Conservation (phyloP, 1,140 invertebrate species). For the Melanaphis sacchari region DNA sequence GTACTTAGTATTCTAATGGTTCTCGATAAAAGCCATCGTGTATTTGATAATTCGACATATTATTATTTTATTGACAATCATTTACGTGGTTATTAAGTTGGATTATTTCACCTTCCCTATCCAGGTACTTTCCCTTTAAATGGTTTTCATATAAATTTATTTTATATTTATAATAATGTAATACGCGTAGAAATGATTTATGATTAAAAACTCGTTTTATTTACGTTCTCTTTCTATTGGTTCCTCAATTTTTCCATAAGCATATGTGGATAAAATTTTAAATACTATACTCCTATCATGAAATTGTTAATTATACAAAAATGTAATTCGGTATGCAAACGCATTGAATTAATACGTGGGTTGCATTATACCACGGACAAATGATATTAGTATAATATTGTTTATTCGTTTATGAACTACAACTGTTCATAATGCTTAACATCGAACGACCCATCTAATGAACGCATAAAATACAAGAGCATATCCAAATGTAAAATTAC, state of each 20-base stretch:
- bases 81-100: background rate
- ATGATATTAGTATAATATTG: background rate
- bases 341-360: background rate
- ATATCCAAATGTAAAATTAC: background rate
- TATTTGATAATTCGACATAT: background rate
- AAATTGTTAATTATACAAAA: background rate
- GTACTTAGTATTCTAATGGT: background rate
- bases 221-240: constrained; percentile 27
- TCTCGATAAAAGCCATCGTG: background rate
- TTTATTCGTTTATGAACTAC: background rate
- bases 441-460: background rate
- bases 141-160: constrained; percentile 35
- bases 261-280: background rate
- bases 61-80: background rate
- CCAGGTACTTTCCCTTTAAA: constrained; percentile 34
- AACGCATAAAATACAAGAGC: background rate
- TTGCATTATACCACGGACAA: background rate
- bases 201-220: constrained; percentile 49
- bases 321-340: background rate
- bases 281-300: background rate
- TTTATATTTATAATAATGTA: constrained; percentile 20
- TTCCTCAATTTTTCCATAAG: background rate
- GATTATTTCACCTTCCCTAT: constrained; percentile 13
- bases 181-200: constrained; percentile 27
- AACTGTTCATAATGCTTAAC: background rate